Conservation (phyloP, 2,113 vertebrate genomes). For the Trematomus loennbergii region DNA sequence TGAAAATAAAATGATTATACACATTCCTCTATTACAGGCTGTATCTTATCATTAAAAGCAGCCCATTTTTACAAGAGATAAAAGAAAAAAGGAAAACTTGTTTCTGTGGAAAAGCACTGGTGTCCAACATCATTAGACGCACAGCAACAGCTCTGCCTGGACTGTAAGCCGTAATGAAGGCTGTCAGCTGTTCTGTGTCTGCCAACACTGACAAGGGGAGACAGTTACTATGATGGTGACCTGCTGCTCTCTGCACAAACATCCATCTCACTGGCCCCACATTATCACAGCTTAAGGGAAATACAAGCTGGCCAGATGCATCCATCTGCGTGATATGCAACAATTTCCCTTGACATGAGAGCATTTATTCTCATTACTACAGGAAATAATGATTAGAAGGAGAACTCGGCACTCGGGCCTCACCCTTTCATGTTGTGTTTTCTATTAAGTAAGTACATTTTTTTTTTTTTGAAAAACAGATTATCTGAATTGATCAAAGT, state of each 20-base stretch:
- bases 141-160: constrained; percentile 15
- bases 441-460: neutral
- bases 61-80: neutral
- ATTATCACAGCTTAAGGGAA: constrained; percentile 51
- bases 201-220: constrained; percentile 58
- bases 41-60: neutral
- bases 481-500: neutral
- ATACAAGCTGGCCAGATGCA: constrained; percentile 29
- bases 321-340: constrained; percentile 47
- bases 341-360: constrained; percentile 49
- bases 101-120: constrained; percentile 19
- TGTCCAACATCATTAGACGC: constrained; percentile 40
- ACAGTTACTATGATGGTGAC: constrained; percentile 62
- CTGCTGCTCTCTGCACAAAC: constrained; percentile 55
- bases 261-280: constrained; percentile 22
- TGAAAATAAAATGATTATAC: neutral
- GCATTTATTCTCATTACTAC: constrained; percentile 51
- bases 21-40: neutral
- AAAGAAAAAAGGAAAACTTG: neutral
- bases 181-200: constrained; percentile 64
- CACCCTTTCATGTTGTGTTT: neutral
- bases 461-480: neutral
- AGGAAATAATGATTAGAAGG: constrained; percentile 56
- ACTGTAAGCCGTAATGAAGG: constrained; percentile 33
- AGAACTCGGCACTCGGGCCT: neutral